These are phyloP conservation scores for Microplitis demolitor DNA, from an alignment of 1,140 invertebrate species.

Conservation along the genomic window DNA sequence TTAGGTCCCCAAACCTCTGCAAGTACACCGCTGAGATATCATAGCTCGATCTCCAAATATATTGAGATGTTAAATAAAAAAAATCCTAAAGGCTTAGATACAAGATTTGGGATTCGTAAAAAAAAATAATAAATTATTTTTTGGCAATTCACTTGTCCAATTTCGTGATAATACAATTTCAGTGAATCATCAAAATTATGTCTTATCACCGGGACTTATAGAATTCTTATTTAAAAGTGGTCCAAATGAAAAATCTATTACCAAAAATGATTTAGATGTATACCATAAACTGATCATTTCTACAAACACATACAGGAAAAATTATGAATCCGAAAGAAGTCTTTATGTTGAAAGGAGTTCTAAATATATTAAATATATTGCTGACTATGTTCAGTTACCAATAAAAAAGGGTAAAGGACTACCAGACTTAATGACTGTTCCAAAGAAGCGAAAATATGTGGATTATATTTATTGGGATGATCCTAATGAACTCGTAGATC, in stretches of 20 bases:
- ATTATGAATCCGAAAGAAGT: background rate
- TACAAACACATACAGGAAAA: constrained; percentile 11
- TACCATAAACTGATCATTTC: background rate
- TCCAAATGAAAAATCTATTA: background rate
- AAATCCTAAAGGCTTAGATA: too few relatives aligned
- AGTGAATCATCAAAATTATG: too few relatives aligned
- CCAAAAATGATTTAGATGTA: background rate
- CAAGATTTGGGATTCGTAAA: too few relatives aligned
- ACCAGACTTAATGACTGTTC: background rate
- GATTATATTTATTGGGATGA: constrained; percentile 13
- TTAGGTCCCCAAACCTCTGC: too few relatives aligned
- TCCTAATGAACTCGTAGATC: constrained; percentile 9
- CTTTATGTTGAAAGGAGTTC: background rate
- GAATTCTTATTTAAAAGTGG: constrained; percentile 8
- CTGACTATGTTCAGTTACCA: background rate
- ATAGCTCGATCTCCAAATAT: too few relatives aligned
- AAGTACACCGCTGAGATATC: too few relatives aligned
- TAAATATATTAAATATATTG: background rate
- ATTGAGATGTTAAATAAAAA: too few relatives aligned
- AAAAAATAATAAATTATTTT: too few relatives aligned
- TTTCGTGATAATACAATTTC: background rate
- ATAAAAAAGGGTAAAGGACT: background rate
- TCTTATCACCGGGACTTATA: too few relatives aligned
- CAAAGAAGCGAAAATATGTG: background rate
- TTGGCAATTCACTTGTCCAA: constrained; percentile 6